Base-by-base conservation (phyloP, 2,888 invertebrate genomes). In the Melitaea athalia region DNA sequence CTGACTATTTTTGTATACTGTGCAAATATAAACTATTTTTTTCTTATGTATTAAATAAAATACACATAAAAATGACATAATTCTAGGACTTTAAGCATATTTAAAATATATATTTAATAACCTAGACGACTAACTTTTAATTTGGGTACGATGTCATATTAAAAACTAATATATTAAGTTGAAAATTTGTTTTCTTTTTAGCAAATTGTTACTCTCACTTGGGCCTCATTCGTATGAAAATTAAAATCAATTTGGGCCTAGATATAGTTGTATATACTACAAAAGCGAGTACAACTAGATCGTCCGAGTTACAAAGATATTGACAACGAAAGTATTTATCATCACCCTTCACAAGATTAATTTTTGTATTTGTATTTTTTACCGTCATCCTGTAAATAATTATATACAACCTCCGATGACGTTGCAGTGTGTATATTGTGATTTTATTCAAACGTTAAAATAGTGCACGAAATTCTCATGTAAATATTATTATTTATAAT, bases 361-460 rank as follows among this genome's bases (percentile, higher is more conserved):
- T 57, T 15, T n/a, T 11, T 10, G 31, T 33, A 50, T 64, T 52
- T 50, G 17, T 64, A 57, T 49, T 5, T 49, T 64, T 43, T 63
- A 49, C 10, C 10, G 17, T 60, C 53, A 31, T 47, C 12, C 47
- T 68, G 68, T 68, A 68, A 60, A 68, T 68, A 68, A 60, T 24
- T 68, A 55, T 17, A 38, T 55, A 64, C 59, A 49, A 62, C 60
- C 61, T 61, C 42, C 15, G 55, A 68, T 60, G 52, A 67, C 57
- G 53, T 63, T 60, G n/a, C 63, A 63, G n/a, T 55, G 42, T 52
- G 43, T 60, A 52, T 59, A 60, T 43, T 60, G 38, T 63, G 45
- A 31, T 42, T 38, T 15, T n/a, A 8, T 57, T 33, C 5, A 7
- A 55, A n/a, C 15, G n/a, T n/a, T 57, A 57, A 42, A 15, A 10